Base-by-base conservation (phyloP, 2,888 invertebrate genomes). In the Phaonia tiefii region DNA sequence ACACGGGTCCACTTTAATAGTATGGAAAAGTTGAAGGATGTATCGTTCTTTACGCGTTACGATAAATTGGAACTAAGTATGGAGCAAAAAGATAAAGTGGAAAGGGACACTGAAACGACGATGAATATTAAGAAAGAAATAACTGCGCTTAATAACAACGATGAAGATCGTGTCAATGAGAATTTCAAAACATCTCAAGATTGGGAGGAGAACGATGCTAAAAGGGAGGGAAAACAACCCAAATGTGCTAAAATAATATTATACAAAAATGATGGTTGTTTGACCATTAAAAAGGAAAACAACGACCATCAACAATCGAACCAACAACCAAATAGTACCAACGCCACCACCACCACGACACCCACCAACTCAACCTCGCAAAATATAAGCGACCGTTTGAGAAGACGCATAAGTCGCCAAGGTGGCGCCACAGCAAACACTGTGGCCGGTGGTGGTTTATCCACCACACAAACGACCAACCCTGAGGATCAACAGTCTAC, bases 1-100 rank as follows among this genome's bases (percentile, higher is more conserved):
- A 92, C 94, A 49, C 94, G 95, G 87, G 92, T 96, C 70, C 97
- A 97, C 89, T 96, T 97, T 87, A 88, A 88, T 85, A 85, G 88
- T 60, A 86, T 87, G 54, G 88, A 88, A 77, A 89, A 88, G 67
- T 86, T 87, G 0, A 90, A 90, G 37, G 84, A 87, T 0, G 90
- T 91, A 0, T 88, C 88, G n/a, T 91, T 89, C 79, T 91, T 87
- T 74, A 91, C 91, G 3, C 86, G 87, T 42, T 90, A 89, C 69
- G 88, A 91, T 69, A 87, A 89, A 71, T 84, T 91, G 66, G 90
- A 91, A 83, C 85, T 91, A 46, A 88, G 89, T 67, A 86, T 89
- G 49, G 87, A 88, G 39, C 84, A 84, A 25, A 66, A 75, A 11
- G 60, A 67, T 11, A 31, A 26, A 10, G 44, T 11, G 22, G 37